Conservation (phyloP, 2,888 invertebrate genomes). For the Gari tellinella region DNA sequence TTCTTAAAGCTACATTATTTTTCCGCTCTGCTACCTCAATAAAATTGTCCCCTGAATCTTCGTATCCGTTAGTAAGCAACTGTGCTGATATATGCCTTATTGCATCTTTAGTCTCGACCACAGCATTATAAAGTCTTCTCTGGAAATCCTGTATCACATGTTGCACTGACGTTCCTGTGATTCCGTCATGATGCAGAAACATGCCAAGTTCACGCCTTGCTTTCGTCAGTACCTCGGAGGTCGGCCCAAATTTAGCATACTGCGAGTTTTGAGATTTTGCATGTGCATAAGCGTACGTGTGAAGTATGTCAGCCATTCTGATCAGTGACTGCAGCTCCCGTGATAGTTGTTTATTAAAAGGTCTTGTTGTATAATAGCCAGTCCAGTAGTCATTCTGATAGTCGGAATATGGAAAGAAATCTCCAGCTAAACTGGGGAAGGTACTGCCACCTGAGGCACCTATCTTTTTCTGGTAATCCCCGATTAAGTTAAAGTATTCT, state of each 20-base stretch:
- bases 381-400: slow-evolving; percentile 95
- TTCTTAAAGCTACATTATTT: not conserved
- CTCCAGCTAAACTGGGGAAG: slow-evolving; percentile 92
- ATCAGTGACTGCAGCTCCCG: slow-evolving; percentile 85
- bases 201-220: slow-evolving; percentile 93
- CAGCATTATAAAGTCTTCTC: slow-evolving; percentile 61
- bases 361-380: slow-evolving; percentile 95
- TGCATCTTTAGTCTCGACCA: slow-evolving; percentile 56
- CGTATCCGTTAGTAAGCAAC: slow-evolving; percentile 57
- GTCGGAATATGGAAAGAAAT: slow-evolving; percentile 98
- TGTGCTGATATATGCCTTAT: slow-evolving; percentile 55
- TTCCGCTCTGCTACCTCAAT: slow-evolving; percentile 10
- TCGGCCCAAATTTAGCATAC: slow-evolving; percentile 67
- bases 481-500: slow-evolving; percentile 93
- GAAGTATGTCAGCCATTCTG: slow-evolving; percentile 81
- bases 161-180: slow-evolving; percentile 96
- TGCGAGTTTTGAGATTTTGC: slow-evolving; percentile 9
- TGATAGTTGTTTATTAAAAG: slow-evolving; percentile 88
- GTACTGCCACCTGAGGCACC: slow-evolving; percentile 85
- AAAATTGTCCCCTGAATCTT: slow-evolving; percentile 10
- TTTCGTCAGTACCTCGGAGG: slow-evolving; percentile 81
- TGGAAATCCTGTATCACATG: slow-evolving; percentile 96
- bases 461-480: slow-evolving; percentile 52
- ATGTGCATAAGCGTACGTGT: slow-evolving; percentile 71
- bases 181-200: slow-evolving; percentile 99